Percentiles rank a stretch among this genome's conserved stretches.
Evolutionary conservation across 2,113 vertebrate species (phyloP).

Genomic region (Tursiops truncatus): DNA sequence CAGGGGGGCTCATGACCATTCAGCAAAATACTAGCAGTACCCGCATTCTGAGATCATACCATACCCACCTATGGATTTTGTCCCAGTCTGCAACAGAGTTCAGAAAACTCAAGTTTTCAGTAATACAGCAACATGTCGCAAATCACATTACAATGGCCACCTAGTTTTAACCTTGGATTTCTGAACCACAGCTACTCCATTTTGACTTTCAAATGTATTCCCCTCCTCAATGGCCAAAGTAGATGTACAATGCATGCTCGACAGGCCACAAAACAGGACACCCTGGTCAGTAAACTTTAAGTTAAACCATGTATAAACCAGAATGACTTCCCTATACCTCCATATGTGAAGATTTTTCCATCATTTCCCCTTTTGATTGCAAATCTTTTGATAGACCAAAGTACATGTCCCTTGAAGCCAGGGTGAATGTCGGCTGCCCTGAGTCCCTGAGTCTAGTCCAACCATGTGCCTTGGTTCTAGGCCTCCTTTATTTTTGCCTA

Average conservation of each 20-base stretch:
- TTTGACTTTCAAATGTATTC: background rate
- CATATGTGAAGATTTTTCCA: background rate
- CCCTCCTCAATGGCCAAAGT: background rate
- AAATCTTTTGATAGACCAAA: background rate
- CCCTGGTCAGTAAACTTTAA: background rate
- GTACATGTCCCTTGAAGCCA: background rate
- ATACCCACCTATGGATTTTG: background rate
- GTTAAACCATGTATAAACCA: background rate
- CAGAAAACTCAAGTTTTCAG: background rate
- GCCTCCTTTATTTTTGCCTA: background rate
- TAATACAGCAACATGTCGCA: no score
- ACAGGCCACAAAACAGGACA: background rate
- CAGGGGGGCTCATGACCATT: background rate
- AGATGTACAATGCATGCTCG: background rate
- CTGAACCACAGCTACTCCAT: background rate
- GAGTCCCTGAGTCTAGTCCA: no score
- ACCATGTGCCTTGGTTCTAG: background rate
- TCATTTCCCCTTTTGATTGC: background rate
- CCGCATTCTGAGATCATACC: background rate
- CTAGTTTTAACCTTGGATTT: background rate
- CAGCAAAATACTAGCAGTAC: background rate
- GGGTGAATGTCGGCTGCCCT: background rate
- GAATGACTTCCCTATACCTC: background rate
- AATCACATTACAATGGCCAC: background rate
- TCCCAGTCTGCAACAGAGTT: background rate